Evolutionary conservation across 2,113 vertebrate genomes (phyloP).

Genomic region (Barbus barbus): DNA sequence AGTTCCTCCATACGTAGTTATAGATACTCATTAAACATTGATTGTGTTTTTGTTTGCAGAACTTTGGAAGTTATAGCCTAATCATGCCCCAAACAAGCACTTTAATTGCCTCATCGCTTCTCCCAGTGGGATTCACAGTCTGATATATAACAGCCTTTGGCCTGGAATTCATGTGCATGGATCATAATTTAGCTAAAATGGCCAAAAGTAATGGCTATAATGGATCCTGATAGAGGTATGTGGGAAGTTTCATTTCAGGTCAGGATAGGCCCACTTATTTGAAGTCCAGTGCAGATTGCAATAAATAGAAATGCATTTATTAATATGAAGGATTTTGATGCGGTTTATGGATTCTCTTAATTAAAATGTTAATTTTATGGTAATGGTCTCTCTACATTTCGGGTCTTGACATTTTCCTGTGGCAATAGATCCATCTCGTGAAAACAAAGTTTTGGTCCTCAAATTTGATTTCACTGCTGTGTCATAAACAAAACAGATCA

Average conservation of each 20-base stretch:
- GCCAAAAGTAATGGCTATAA: slow-evolving; percentile 16
- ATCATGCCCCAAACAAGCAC: neutral
- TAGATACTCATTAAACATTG: slow-evolving; percentile 30
- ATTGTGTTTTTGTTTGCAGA: slow-evolving; percentile 21
- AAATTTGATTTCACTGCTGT: neutral
- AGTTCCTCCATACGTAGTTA: neutral
- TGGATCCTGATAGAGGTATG: neutral
- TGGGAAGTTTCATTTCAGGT: neutral
- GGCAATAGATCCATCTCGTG: slow-evolving; percentile 20
- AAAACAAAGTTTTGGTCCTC: slow-evolving; percentile 4
- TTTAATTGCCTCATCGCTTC: neutral
- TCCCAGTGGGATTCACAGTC: neutral
- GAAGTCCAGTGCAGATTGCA: neutral
- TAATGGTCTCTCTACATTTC: slow-evolving; percentile 27
- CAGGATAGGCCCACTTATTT: neutral
- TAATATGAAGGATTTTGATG: slow-evolving; percentile 26
- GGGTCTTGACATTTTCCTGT: slow-evolving; percentile 41
- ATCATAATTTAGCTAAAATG: neutral
- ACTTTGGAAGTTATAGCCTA: neutral
- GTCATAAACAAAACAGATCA: slow-evolving; percentile 25
- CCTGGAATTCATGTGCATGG: neutral
- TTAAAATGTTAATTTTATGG: slow-evolving; percentile 44
- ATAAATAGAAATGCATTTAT: slow-evolving; percentile 2
- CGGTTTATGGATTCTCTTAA: slow-evolving; percentile 33
- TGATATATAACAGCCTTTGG: slow-evolving; percentile 13